phyloP scores from a whole-genome alignment of 2,797 vertebrate species.

The Sebastes matsubarae region DNA sequence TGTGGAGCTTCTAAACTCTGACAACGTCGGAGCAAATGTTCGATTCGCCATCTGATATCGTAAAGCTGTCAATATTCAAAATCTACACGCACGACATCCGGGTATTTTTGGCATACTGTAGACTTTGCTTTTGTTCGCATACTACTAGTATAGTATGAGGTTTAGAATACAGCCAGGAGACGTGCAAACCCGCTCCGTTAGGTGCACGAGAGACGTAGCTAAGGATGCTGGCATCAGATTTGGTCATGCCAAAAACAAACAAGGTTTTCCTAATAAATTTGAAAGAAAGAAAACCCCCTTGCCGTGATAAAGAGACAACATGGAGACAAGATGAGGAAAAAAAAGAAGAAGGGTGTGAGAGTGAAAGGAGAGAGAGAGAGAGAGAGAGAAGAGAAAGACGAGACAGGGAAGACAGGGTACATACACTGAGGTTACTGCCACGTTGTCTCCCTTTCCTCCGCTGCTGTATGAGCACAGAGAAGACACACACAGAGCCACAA shows the following conservation, averaged over 20 bases:
- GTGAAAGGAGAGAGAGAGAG: background rate
- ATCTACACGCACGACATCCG: no score
- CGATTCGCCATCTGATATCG: rapidly evolving
- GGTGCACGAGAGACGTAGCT: constrained; percentile 12
- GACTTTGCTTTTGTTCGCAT: no score
- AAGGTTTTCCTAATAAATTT: background rate
- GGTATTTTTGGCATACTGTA: no score
- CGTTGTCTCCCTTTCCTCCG: constrained; percentile 94
- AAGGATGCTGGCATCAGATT: constrained; percentile 23
- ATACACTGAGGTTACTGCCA: constrained; percentile 95
- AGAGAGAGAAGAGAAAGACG: constrained; percentile 25
- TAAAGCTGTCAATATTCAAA: no score
- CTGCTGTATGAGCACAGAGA: constrained; percentile 86
- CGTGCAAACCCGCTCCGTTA: constrained; percentile 54
- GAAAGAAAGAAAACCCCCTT: constrained; percentile 4
- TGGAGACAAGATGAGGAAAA: constrained; percentile 28
- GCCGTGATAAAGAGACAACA: constrained; percentile 28
- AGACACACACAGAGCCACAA: constrained; percentile 68
- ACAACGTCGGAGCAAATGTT: no score
- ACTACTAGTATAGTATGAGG: no score
- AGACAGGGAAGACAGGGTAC: constrained; percentile 83
- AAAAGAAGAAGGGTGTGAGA: background rate
- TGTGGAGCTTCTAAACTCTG: no score
- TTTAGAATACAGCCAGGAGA: background rate
- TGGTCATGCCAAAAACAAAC: constrained; percentile 55